phyloP scores from a whole-genome alignment of 2,888 invertebrate genomes.

The Poecilus cupreus region DNA sequence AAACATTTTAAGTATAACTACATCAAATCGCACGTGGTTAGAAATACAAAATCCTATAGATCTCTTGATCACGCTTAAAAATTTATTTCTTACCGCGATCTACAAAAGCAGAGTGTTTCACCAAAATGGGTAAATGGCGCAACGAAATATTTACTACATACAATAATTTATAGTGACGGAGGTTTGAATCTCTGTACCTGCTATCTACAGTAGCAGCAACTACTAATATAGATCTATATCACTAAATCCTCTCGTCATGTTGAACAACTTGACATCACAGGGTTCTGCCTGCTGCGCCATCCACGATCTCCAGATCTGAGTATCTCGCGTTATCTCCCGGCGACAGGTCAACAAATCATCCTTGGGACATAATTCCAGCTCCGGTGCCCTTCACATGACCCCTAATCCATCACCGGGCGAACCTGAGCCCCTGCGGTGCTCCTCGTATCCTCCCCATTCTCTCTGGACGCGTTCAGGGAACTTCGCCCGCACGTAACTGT shows the following conservation, averaged over 20 bases:
- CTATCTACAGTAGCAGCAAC: too few species aligned
- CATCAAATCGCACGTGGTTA: too few species aligned
- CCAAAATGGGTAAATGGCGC: too few species aligned
- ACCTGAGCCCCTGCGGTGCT: not conserved
- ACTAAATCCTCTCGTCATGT: not conserved
- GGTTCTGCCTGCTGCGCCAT: not conserved
- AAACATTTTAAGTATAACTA: too few species aligned
- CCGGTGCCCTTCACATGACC: not conserved
- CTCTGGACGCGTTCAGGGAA: not conserved
- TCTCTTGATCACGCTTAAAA: too few species aligned
- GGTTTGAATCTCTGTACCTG: too few species aligned
- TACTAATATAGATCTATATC: not conserved
- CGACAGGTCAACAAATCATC: slow-evolving; percentile 33
- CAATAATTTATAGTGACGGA: too few species aligned
- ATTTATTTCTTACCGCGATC: too few species aligned
- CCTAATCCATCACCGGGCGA: not conserved
- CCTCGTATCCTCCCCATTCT: not conserved
- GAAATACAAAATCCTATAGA: too few species aligned
- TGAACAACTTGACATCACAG: not conserved
- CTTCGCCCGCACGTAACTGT: not conserved
- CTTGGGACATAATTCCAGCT: slow-evolving; percentile 4
- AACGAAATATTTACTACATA: too few species aligned
- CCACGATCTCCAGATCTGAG: not conserved
- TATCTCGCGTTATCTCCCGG: slow-evolving; percentile 15
- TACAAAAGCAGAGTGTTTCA: too few species aligned